Base-by-base conservation (phyloP, 2,888 invertebrate species). In the Allygus modestus region DNA sequence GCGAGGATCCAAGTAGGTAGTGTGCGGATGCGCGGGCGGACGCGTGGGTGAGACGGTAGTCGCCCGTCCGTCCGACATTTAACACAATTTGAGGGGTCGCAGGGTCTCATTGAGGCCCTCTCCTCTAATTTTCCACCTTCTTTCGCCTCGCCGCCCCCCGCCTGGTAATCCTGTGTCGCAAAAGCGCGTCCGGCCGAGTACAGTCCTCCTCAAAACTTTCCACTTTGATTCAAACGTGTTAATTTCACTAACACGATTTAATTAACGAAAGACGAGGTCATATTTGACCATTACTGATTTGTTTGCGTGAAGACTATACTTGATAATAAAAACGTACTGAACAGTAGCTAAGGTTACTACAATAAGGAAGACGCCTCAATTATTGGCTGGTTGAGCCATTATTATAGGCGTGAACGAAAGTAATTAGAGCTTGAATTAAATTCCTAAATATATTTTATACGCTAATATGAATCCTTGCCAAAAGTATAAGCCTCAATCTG, bases 71-170 rank as follows among this genome's bases (percentile, higher is more conserved):
- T 9, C 31, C 31, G 31, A 31, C 65, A 65, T 65, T 65, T 65
- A 65, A 65, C 65, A 28, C 65, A 65, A 65, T 65, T 65, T 65
- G 65, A 65, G 65, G 65, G 65, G 65, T 65, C 65, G 65, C 9
- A 28, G 65, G 65, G 65, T 65, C 65, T 65, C 65, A 15, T 65
- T 65, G 65, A 31, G 65, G 28, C 65, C 26, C 65, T 65, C 65
- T 65, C 26, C 23, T 58, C 58, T 65, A 65, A 65, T 65, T 58
- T 65, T 65, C 65, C 65, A 65, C 65, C 65, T 65, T 65, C 65
- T 65, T 65, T 65, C 65, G 65, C 65, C 28, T 31, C 65, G 65
- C 65, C 65, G 65, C 65, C 28, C 65, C 7, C 12, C 65, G 17
- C 15, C 65, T 15, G 28, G 31, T 15, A 54, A 23, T 23, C 54